phyloP scores from a whole-genome alignment of 2,113 vertebrate genomes.

The Polypterus bichir region DNA sequence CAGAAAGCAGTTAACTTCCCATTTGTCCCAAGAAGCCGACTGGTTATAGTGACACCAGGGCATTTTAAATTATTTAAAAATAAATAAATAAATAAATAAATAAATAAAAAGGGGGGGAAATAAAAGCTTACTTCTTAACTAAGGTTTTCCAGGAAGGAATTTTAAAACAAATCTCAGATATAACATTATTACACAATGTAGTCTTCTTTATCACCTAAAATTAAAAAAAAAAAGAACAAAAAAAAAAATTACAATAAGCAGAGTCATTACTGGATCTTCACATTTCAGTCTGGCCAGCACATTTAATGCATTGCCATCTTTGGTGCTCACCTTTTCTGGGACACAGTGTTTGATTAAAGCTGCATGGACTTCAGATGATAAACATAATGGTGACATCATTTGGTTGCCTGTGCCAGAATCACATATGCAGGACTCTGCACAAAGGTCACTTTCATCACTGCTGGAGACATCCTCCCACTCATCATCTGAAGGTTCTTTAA shows the following conservation, averaged over 20 bases:
- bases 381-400: slow-evolving; percentile 79
- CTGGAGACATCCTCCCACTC: slow-evolving; percentile 93
- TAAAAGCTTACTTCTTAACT: slow-evolving; percentile 68
- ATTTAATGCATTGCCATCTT: no score
- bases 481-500: slow-evolving; percentile 72
- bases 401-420: slow-evolving; percentile 47
- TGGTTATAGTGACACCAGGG: no score
- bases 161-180: slow-evolving; percentile 61
- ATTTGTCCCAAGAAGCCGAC: no score
- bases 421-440: slow-evolving; percentile 51
- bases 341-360: slow-evolving; percentile 69
- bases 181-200: slow-evolving; percentile 57
- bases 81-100: slow-evolving; percentile 6
- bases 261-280: slow-evolving; percentile 2
- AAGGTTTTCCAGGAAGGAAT: slow-evolving; percentile 70
- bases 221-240: slow-evolving; percentile 8
- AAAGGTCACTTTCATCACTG: slow-evolving; percentile 80
- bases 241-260: background rate
- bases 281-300: no score
- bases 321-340: slow-evolving; percentile 66
- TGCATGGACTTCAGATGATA: slow-evolving; percentile 75
- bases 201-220: slow-evolving; percentile 83
- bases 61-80: background rate
- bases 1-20: no score
- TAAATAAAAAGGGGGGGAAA: background rate